phyloP scores from a whole-genome alignment of 2,113 vertebrate genomes.

The Hippocampus comes region DNA sequence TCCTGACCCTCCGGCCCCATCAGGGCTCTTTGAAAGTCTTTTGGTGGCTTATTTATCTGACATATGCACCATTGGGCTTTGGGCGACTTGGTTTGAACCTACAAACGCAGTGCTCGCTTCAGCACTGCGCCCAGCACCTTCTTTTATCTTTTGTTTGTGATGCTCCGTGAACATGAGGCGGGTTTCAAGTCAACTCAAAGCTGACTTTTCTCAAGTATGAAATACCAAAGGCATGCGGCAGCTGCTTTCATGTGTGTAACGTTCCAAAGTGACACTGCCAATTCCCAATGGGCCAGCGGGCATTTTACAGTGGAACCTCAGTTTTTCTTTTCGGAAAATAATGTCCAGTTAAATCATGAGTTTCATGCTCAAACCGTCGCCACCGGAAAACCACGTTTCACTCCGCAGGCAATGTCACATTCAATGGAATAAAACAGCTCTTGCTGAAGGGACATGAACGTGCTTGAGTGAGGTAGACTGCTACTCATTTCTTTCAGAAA shows the following conservation, averaged over 20 bases:
- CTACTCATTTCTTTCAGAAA: not conserved
- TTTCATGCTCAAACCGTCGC: not conserved
- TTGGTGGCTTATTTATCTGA: constrained; percentile 54
- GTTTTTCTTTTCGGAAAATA: not conserved
- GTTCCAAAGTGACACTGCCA: not conserved
- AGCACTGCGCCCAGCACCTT: not conserved
- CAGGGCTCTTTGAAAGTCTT: constrained; percentile 34
- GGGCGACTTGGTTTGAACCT: constrained; percentile 14
- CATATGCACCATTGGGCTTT: constrained; percentile 38
- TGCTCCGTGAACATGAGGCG: not conserved
- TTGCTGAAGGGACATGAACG: not conserved
- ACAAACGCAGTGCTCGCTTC: not conserved
- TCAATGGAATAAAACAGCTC: not conserved
- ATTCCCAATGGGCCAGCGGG: not conserved
- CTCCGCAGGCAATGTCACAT: not conserved
- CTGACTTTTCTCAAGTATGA: not conserved
- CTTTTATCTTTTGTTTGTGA: not conserved
- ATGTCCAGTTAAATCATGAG: not conserved
- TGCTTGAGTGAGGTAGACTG: not conserved
- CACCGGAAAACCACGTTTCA: not conserved
- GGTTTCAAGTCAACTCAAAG: not conserved
- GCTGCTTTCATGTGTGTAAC: not conserved
- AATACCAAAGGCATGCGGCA: not conserved
- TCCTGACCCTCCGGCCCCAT: constrained; percentile 54
- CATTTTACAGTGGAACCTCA: not conserved